Base-by-base conservation (phyloP, 2,113 vertebrate species). In the Apteryx owenii region DNA sequence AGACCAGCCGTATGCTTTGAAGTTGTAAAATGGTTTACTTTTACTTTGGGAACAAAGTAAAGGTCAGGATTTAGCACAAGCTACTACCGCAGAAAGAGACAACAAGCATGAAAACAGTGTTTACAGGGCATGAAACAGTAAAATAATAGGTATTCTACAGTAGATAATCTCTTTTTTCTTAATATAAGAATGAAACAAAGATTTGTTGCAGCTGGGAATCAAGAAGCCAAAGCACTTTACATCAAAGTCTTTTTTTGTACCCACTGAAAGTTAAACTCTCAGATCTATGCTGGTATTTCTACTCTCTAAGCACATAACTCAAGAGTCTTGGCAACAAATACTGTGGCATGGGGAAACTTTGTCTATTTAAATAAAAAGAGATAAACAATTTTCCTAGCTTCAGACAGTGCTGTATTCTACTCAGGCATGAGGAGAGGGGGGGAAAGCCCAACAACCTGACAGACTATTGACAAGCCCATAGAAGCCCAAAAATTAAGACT, bases 91-190 rank as follows among this genome's bases (percentile, higher is more conserved):
- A 90, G 78, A 66, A 96, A 95, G 79, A 93, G 64, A 90, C 40
- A 97, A 96, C 10, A 88, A 94, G 84, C 46, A 4, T 94, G 88
- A 93, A 91, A 97, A 95, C 56, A 94, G 58, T 91, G 85, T 94
- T 97, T 96, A 93, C 87, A 81, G 86, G 68, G 71, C 76, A 93
- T 90, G 69, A 98, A 95, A 86, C 64, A 90, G 80, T 96, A 94
- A 97, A 97, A 97, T 95, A 97, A 89, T 86, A 92, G 33, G 40
- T 81, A 86, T 64, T 94, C 14, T 87, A 36, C 46, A 93, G 81
- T 48, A 88, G 73, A 89, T 81, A 95, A 87, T 95, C 86, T 95
- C 71, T 93, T 96, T 88, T 91, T 90, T 84, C 56, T 58, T 60
- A 60, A 33, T 60, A 46, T 78, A 93, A 90, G 26, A 92, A 78